Base-by-base conservation (phyloP, 2,888 invertebrate species). In the Amiota communis region DNA sequence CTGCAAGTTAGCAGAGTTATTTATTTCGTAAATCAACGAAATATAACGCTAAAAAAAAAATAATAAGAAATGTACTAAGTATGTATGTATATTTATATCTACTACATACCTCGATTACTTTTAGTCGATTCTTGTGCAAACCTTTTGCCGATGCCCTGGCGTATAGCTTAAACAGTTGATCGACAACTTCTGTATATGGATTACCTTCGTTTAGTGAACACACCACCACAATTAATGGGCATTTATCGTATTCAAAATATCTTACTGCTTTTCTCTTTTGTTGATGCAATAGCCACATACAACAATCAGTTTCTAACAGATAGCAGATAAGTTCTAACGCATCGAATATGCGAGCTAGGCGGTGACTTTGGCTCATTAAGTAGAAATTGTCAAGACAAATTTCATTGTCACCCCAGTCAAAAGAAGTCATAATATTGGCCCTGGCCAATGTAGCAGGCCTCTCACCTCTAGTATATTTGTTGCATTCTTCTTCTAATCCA, bases 281-380 rank as follows among this genome's bases (percentile, higher is more conserved):
- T 76, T 90, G 91, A 90, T 92, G 91, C 74, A 90, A 86, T 80
- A 91, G 89, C 92, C 92, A 92, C 82, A 92, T 91, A 2, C 91
- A 90, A 71, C 92, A 89, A 87, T 93, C 92, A 85, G 89, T 90
- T 83, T 92, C 92, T 71, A 93, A 81, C 51, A 92, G 84, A 84
- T 92, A 91, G 72, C 92, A 88, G 1, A 92, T 75, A 78, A 91
- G 89, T 75, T 91, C 90, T 20, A 93, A 80, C 8, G 91, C 91
- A 53, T 90, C 87, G 87, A 91, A 91, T 1, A 92, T 76, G 47
- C 93, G 89, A 11, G 91, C 89, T 74, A 93, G 89, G 70, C 92
- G 91, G 12, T 80, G 79, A 0, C 69, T 23, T 2, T 77, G 11
- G 0, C 78, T 72, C 82, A 85, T 77, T 10, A 36, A 59, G 49